Evolutionary conservation across 1,140 invertebrate genomes (phyloP), one percentile per base, ranked within the genome.

Genomic region (Prorops nasuta): DNA sequence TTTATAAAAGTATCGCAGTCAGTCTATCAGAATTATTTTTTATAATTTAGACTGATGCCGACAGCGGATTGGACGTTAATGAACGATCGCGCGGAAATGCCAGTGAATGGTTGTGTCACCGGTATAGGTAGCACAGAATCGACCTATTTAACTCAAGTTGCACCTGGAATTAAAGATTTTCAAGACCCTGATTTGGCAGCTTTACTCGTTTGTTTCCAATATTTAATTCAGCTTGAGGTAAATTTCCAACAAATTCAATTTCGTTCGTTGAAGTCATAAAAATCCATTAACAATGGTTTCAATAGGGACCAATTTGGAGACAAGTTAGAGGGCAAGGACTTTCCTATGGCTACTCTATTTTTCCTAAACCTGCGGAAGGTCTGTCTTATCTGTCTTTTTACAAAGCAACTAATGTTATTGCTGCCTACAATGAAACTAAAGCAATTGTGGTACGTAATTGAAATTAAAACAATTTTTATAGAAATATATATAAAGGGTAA

Each of bases 51-150:
- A 31, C 67, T 84, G 8, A 64, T 73, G 31, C 69, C 80, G 6
- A 77, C 69, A 10, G 71, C 72, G 3, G 84, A 86, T 59, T 79
- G 75, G 59, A 59, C 69, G 51, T 64, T 83, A 18, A 57, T 80
- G 18, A 73, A 69, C 38, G 44, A 60, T 21, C 10, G 49, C 10
- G 57, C 69, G 8, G 60, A 75, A 42, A 56, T 69, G 50, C 37
- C 64, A 34, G 41, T 66, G 7, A 49, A 66, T 71, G 80, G 82
- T 54, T 83, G 82, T 63, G 82, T 91, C 44, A 80, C 89, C 53
- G 90, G 90, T n/a, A 80, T 95, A 53, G 91, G 90, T 18, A 87
- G 88, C 24, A 81, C 90, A 38, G 92, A 96, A 71, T 90, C 89
- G 0, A 82, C 83, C 1, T 94, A 85, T 73, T 77, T 93, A 16